Percentiles rank a stretch among this genome's conserved stretches.
Conservation (phyloP, 1,140 invertebrate species). For the Drosophila bocqueti region DNA sequence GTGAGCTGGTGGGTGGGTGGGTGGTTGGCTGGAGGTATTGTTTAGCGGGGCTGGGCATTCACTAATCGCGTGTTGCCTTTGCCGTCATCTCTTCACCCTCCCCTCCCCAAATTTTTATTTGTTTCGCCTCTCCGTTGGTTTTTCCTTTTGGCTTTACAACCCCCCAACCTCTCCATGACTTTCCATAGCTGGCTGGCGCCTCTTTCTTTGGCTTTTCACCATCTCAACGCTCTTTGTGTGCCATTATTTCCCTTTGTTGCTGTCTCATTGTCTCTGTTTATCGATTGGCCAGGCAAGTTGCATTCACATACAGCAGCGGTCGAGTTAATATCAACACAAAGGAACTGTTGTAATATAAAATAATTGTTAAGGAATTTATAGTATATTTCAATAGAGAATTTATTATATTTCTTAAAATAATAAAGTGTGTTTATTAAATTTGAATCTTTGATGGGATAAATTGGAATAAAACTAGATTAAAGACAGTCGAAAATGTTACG, state of each 20-base stretch:
- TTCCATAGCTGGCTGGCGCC: conserved; percentile 18
- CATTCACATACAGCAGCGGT: conserved; percentile 3
- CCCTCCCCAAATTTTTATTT: conserved; percentile 1
- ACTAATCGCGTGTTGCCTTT: conserved; percentile 52
- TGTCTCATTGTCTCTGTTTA: conserved; percentile 25
- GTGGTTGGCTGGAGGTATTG: neutral
- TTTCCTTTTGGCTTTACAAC: neutral
- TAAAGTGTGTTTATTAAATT: neutral
- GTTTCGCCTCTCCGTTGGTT: conserved; percentile 4
- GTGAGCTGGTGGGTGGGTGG: neutral
- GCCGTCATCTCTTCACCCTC: neutral
- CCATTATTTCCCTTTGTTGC: conserved; percentile 15
- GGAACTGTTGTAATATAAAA: neutral
- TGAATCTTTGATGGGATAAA: neutral
- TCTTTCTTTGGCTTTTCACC: conserved; percentile 26
- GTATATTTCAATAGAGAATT: neutral
- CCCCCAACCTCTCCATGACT: neutral
- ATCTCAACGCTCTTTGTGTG: conserved; percentile 10
- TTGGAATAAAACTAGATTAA: neutral
- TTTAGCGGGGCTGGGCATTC: conserved; percentile 23
- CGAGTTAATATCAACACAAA: neutral
- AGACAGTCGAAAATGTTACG: neutral
- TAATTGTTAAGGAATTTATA: neutral
- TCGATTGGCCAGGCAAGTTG: conserved; percentile 22
- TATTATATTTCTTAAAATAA: neutral